Percentiles rank a stretch among this genome's conserved stretches.
These are phyloP conservation scores for Torymus aiolomorphi DNA, from an alignment of 2,888 invertebrate genomes.

Conservation along the genomic window DNA sequence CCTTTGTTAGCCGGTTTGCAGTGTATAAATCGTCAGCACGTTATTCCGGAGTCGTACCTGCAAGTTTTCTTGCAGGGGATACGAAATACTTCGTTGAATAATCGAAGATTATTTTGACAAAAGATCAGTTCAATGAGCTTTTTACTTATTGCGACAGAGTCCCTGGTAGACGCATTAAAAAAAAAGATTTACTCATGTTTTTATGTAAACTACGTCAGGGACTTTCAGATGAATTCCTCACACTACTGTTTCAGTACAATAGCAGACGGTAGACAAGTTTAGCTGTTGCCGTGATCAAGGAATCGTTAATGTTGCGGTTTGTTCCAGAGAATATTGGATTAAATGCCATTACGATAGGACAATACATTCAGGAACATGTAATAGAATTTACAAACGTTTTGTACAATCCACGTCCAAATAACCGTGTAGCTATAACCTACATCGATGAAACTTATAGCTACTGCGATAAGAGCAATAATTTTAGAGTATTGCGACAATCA, in stretches of 20 bases:
- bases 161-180: constrained; percentile 12
- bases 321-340: constrained; percentile 32
- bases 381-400: too few relatives aligned
- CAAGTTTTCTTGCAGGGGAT: too few relatives aligned
- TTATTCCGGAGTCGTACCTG: too few relatives aligned
- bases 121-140: constrained; percentile 14
- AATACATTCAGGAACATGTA: too few relatives aligned
- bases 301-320: constrained; percentile 26
- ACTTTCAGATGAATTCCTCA: constrained; percentile 32
- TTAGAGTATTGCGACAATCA: too few relatives aligned
- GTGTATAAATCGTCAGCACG: constrained; percentile 15
- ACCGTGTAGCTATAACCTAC: background rate
- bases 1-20: constrained; percentile 25
- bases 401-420: too few relatives aligned
- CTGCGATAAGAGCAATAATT: too few relatives aligned
- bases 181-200: constrained; percentile 39
- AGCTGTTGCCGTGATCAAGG: constrained; percentile 18
- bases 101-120: too few relatives aligned
- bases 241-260: constrained; percentile 17
- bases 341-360: background rate
- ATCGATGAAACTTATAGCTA: too few relatives aligned
- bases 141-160: constrained; percentile 22
- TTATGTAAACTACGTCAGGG: too few relatives aligned
- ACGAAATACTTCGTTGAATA: too few relatives aligned
- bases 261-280: constrained; percentile 24